A percentile compares a stretch with the other conserved stretches of the same genome.
Conservation (phyloP, 1,140 invertebrate genomes). For the Cataglyphis hispanica region DNA sequence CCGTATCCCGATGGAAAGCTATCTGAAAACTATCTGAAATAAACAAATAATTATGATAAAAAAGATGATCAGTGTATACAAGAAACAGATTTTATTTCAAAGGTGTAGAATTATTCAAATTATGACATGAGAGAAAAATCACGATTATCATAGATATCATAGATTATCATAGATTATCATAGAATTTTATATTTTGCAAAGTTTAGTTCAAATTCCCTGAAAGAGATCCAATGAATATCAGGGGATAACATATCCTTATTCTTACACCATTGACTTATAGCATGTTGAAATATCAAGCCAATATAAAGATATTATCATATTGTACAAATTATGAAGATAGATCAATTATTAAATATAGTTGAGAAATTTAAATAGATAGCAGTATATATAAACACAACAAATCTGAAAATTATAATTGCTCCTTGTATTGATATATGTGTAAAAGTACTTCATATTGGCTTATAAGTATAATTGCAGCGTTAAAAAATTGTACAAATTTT, state of each 20-base stretch:
- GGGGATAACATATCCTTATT: conserved; percentile 64
- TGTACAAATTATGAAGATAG: not conserved
- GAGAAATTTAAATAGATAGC: not conserved
- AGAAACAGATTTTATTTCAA: conserved; percentile 74
- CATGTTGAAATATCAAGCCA: conserved; percentile 69
- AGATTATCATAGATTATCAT: conserved; percentile 50
- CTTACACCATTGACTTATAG: conserved; percentile 80
- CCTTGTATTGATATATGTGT: not conserved
- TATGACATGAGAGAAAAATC: conserved; percentile 52
- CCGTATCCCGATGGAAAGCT: conserved; percentile 85
- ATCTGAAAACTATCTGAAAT: conserved; percentile 87
- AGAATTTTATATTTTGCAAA: conserved; percentile 55
- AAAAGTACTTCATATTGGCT: conserved; percentile 62
- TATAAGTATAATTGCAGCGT: conserved; percentile 60
- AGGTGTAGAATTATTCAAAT: conserved; percentile 79
- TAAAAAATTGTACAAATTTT: conserved; percentile 62
- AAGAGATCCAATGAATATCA: conserved; percentile 67
- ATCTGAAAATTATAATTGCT: conserved; percentile 5
- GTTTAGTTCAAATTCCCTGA: conserved; percentile 68
- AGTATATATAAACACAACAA: not conserved
- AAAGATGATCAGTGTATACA: conserved; percentile 60
- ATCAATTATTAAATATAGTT: not conserved
- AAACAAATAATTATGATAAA: conserved; percentile 84
- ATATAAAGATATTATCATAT: conserved; percentile 68
- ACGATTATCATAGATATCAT: too few species aligned